Percentiles rank a stretch among this genome's conserved stretches.
Evolutionary conservation across 2,113 vertebrate species (phyloP).

Genomic region (Pangasianodon hypophthalmus): DNA sequence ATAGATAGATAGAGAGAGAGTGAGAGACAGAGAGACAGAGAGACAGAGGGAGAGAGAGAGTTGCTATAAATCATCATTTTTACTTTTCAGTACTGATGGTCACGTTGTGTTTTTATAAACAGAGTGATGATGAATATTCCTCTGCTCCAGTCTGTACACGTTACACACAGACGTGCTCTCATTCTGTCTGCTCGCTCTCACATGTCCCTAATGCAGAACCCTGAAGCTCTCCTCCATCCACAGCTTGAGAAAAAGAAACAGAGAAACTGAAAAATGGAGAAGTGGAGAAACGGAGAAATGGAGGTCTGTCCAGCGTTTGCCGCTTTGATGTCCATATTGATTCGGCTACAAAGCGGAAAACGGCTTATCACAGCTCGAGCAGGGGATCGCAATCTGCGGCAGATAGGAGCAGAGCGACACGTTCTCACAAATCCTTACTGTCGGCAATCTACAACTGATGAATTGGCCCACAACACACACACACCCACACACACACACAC

Average conservation of each 20-base stretch:
- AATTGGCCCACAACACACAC: background rate
- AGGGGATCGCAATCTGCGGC: slow-evolving; percentile 53
- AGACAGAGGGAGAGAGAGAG: background rate
- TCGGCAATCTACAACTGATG: slow-evolving; percentile 31
- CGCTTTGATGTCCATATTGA: slow-evolving; percentile 70
- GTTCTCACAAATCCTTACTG: slow-evolving; percentile 34
- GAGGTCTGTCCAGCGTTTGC: slow-evolving; percentile 27
- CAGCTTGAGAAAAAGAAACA: slow-evolving; percentile 34
- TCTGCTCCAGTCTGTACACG: background rate
- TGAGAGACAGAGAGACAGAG: background rate
- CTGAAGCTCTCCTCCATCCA: slow-evolving; percentile 13
- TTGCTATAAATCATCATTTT: background rate
- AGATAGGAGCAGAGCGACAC: slow-evolving; percentile 19
- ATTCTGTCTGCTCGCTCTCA: background rate
- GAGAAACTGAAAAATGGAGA: background rate
- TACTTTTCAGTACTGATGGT: background rate
- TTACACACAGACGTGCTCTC: background rate
- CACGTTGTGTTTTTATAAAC: background rate
- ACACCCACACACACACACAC: background rate
- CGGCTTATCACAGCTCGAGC: slow-evolving; percentile 66
- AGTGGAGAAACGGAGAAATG: background rate
- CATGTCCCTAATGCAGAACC: background rate
- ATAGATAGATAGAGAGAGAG: background rate
- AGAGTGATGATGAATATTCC: background rate
- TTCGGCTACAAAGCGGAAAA: slow-evolving; percentile 68